Conservation (phyloP, 2,888 invertebrate genomes). For the Melieria crassipennis region DNA sequence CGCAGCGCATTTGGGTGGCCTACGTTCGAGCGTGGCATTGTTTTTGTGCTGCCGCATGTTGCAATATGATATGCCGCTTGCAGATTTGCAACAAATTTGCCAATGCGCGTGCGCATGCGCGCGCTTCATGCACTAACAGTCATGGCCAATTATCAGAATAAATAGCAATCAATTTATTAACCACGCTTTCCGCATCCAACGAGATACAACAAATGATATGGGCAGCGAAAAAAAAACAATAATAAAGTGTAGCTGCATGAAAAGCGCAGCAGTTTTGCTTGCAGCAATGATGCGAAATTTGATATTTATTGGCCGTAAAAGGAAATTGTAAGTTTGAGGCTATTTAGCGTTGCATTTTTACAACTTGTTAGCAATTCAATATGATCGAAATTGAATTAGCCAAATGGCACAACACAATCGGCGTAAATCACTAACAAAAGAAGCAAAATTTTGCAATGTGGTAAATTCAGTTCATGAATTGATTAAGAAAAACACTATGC, state of each 20-base stretch:
- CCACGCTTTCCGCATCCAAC: slow-evolving; percentile 37
- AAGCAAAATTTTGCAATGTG: not conserved
- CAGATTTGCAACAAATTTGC: not conserved
- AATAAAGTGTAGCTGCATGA: slow-evolving; percentile 30
- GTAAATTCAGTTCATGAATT: too few relatives aligned
- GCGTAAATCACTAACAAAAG: not conserved
- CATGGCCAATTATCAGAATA: slow-evolving; percentile 57
- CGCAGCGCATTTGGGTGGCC: slow-evolving; percentile 54
- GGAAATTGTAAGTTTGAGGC: slow-evolving; percentile 11
- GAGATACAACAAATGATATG: slow-evolving; percentile 14
- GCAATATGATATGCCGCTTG: slow-evolving; percentile 9
- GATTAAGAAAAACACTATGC: too few relatives aligned
- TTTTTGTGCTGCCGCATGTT: not conserved
- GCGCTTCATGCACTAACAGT: slow-evolving; percentile 37
- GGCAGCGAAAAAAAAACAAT: slow-evolving; percentile 29
- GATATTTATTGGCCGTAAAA: slow-evolving; percentile 43
- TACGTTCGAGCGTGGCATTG: slow-evolving; percentile 11
- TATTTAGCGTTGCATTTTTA: not conserved
- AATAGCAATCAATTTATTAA: slow-evolving; percentile 57
- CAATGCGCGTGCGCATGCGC: not conserved
- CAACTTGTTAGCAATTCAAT: not conserved
- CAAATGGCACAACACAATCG: not conserved
- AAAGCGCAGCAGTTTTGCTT: slow-evolving; percentile 20
- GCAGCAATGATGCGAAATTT: slow-evolving; percentile 42
- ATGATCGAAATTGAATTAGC: not conserved